Evolutionary conservation across 2,113 vertebrate genomes (phyloP), one percentile per base, ranked within the genome.

Genomic region (Motacilla tschutschensis): DNA sequence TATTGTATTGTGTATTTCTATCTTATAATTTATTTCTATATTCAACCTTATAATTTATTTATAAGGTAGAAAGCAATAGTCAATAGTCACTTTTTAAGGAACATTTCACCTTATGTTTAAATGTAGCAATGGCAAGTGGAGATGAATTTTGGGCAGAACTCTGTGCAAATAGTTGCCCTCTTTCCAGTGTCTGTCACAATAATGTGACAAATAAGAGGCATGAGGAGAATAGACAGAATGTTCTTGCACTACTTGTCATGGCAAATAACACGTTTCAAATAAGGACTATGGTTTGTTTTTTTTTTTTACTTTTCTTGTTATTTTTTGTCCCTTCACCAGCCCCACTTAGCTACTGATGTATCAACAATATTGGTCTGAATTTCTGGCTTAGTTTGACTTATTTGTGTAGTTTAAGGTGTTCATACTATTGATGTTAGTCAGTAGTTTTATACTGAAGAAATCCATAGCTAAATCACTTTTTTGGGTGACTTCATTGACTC

Each of bases 121-220:
- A 41, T 19, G 7, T 41, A 60, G 11, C 35, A 36, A 6, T 31
- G 20, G 28, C 26, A 67, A 40, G 19, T 22, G 29, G 33, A 76
- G 31, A 44, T 2, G 2, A 72, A 60, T 5, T 53, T 78, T 48
- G n/a, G 20, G 38, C 17, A 38, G 21, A 83, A 17, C 22, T 78
- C 4, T 58, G 7, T 0, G 0, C 15, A 40, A 41, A 20, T 35
- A 63, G 22, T 16, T 67, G 17, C 19, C 14, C 5, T 64, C 18
- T 76, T 76, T 69, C 5, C 7, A 4, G 2, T n/a, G 21, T 40
- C 21, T 73, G 20, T 62, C 28, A 36, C 26, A 44, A 12, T 18
- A 48, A 7, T n/a, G 6, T 2, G 1, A 60, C 64, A 21, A 8
- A 2, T 67, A 21, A 54, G 55, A 85, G 5, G 17, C 22, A 14